These are phyloP conservation scores for Tragelaphus strepsiceros DNA, from an alignment of 2,113 vertebrate species.

Conservation along the genomic window DNA sequence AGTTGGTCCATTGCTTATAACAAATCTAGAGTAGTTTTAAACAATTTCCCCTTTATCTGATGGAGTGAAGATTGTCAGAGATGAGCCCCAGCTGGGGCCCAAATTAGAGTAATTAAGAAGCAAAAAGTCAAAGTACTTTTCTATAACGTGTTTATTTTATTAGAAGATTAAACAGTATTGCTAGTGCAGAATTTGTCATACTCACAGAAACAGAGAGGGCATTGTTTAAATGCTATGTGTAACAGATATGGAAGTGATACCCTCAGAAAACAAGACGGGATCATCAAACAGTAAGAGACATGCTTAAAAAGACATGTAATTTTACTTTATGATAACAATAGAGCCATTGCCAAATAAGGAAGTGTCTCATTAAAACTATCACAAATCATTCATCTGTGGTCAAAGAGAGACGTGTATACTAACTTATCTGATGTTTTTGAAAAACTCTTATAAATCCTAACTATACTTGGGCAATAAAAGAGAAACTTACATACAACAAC, in stretches of 20 bases:
- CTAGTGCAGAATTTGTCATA: slow-evolving; percentile 41
- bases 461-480: not conserved
- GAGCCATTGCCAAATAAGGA: slow-evolving; percentile 34
- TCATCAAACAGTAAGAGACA: not conserved
- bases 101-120: slow-evolving; percentile 60
- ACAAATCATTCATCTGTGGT: not conserved
- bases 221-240: slow-evolving; percentile 11
- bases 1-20: slow-evolving; percentile 55
- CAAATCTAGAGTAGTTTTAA: slow-evolving; percentile 53
- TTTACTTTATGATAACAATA: slow-evolving; percentile 24
- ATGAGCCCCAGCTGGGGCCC: slow-evolving; percentile 68
- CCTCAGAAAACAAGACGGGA: slow-evolving; percentile 18
- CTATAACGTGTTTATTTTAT: slow-evolving; percentile 68
- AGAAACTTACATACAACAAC: not conserved
- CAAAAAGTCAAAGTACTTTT: slow-evolving; percentile 41
- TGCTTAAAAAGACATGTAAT: not conserved
- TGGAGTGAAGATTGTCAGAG: slow-evolving; percentile 63
- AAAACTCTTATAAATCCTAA: not conserved
- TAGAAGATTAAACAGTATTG: slow-evolving; percentile 58
- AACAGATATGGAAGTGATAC: slow-evolving; percentile 38
- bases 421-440: slow-evolving; percentile 3
- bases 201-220: slow-evolving; percentile 25
- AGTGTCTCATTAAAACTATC: not conserved
- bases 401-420: not conserved
- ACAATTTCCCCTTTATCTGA: slow-evolving; percentile 70